A percentile compares a stretch with the other conserved stretches of the same genome.
phyloP scores from a whole-genome alignment of 2,888 invertebrate species.

The Ectemnius continuus region DNA sequence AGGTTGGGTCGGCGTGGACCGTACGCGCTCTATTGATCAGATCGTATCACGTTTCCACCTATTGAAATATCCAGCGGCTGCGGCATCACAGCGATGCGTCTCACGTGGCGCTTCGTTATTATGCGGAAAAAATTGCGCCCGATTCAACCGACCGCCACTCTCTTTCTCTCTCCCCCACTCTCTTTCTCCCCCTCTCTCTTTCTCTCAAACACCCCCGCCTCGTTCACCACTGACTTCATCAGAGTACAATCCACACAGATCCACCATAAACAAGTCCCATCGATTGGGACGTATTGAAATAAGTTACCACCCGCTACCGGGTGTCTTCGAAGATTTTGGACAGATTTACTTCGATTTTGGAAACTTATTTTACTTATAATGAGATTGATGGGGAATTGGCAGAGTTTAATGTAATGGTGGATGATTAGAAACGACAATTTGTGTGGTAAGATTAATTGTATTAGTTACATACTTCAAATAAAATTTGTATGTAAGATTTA shows the following conservation, averaged over 20 bases:
- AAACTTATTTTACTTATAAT: background rate
- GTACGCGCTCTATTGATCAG: constrained; percentile 59
- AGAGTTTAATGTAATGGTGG: too few species aligned
- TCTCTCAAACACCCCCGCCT: too few species aligned
- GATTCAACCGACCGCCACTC: too few species aligned
- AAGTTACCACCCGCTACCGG: too few species aligned
- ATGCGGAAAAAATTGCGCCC: constrained; percentile 41
- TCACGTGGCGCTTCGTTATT: constrained; percentile 38
- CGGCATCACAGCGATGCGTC: constrained; percentile 30
- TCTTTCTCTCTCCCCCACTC: too few species aligned
- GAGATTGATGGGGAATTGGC: too few species aligned
- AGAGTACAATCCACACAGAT: too few species aligned
- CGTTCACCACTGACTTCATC: background rate
- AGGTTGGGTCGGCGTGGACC: constrained; percentile 15
- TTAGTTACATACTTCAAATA: background rate
- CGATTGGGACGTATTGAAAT: too few species aligned
- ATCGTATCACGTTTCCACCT: constrained; percentile 56
- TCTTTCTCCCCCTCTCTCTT: too few species aligned
- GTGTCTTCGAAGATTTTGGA: background rate
- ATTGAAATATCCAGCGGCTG: constrained; percentile 50
- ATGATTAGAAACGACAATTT: too few species aligned
- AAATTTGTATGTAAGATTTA: background rate
- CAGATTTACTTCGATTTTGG: background rate
- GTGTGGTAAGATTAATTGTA: too few species aligned
- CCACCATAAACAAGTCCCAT: too few species aligned